Evolutionary conservation across 2,888 invertebrate species (phyloP).

Genomic region (Marasmarcha lunaedactyla): DNA sequence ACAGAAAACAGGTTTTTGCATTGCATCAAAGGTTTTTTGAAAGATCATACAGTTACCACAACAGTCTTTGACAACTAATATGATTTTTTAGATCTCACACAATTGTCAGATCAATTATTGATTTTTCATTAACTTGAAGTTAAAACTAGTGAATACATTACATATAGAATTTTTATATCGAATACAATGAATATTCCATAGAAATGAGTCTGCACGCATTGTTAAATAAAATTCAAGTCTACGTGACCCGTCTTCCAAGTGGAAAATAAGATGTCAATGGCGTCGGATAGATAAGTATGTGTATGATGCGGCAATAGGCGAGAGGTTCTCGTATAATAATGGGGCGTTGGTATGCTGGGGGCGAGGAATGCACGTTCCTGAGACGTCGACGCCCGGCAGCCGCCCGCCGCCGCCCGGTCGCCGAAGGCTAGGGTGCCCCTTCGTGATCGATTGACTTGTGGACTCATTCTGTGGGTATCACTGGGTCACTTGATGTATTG

Average conservation of each 20-base stretch:
- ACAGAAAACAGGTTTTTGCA: too few relatives aligned
- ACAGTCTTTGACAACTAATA: too few relatives aligned
- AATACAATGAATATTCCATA: not conserved
- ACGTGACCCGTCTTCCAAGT: conserved; percentile 44
- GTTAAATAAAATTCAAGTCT: conserved; percentile 27
- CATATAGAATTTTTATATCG: too few relatives aligned
- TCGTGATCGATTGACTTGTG: too few relatives aligned
- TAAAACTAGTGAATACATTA: too few relatives aligned
- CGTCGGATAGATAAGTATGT: conserved; percentile 27
- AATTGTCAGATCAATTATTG: too few relatives aligned
- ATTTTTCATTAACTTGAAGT: too few relatives aligned
- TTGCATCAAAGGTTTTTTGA: too few relatives aligned
- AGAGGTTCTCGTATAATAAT: conserved; percentile 64
- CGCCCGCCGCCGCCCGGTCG: conserved; percentile 19
- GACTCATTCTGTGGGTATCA: too few relatives aligned
- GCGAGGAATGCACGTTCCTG: conserved; percentile 57
- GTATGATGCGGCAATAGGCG: conserved; percentile 48
- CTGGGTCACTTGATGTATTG: too few relatives aligned
- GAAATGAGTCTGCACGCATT: conserved; percentile 7
- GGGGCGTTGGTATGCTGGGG: conserved; percentile 60
- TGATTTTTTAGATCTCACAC: too few relatives aligned
- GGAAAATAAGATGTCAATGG: conserved; percentile 43
- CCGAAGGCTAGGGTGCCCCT: conserved; percentile 5
- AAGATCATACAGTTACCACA: too few relatives aligned
- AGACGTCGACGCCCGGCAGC: conserved; percentile 29